Evolutionary conservation across 1,140 invertebrate species (phyloP).

Genomic region (Penaeus chinensis): DNA sequence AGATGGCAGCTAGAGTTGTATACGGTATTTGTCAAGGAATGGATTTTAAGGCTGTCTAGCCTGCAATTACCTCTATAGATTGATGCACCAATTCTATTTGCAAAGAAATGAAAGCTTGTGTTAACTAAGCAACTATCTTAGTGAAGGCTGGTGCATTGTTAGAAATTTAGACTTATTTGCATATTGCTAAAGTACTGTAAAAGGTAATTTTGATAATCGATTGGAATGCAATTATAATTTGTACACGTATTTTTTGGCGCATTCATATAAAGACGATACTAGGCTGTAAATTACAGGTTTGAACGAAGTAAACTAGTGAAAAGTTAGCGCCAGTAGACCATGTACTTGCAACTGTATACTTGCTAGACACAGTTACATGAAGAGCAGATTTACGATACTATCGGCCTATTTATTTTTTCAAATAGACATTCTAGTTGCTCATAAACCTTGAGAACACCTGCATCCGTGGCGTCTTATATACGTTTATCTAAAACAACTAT

Average conservation of each 20-base stretch:
- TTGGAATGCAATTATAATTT: slow-evolving; percentile 32
- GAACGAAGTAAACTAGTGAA: slow-evolving; percentile 20
- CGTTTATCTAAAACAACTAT: neutral
- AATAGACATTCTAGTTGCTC: slow-evolving; percentile 39
- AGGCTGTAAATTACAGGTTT: slow-evolving; percentile 16
- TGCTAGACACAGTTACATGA: neutral
- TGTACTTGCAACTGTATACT: slow-evolving; percentile 35
- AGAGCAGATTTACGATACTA: slow-evolving; percentile 2
- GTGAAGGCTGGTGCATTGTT: slow-evolving; percentile 36
- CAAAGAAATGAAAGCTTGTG: slow-evolving; percentile 17
- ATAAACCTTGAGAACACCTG: slow-evolving; percentile 16
- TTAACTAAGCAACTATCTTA: slow-evolving; percentile 21
- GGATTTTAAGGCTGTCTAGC: slow-evolving; percentile 3
- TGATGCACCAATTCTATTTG: slow-evolving; percentile 34
- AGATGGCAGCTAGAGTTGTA: slow-evolving; percentile 13
- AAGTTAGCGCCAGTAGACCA: slow-evolving; percentile 30
- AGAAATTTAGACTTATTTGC: slow-evolving; percentile 33
- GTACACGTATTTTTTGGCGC: slow-evolving; percentile 30
- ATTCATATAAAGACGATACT: neutral
- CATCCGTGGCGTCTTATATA: neutral
- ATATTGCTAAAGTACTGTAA: slow-evolving; percentile 43
- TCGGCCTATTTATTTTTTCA: slow-evolving; percentile 18
- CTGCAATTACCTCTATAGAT: slow-evolving; percentile 24
- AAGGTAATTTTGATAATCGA: slow-evolving; percentile 43
- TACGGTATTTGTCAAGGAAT: slow-evolving; percentile 34